These are phyloP conservation scores for Montipora capitata DNA, from an alignment of 92 coral and sea anemone species.

Conservation along the genomic window DNA sequence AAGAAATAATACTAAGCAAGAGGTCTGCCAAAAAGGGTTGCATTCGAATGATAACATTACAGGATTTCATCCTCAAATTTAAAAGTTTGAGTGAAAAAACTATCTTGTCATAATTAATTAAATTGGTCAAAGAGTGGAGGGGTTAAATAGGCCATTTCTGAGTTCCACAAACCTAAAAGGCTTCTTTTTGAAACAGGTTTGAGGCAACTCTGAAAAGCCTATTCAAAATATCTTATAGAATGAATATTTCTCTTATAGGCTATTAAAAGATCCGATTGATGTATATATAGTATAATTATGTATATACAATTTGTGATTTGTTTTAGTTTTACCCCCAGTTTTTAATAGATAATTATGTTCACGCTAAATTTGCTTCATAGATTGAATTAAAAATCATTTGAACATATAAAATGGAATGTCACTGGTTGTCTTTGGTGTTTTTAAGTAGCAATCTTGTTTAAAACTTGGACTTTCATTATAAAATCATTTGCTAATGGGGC, in stretches of 20 bases:
- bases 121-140: background rate
- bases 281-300: no score
- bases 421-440: background rate
- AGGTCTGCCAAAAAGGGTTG: background rate
- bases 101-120: background rate
- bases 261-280: background rate
- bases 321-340: background rate
- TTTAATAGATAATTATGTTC: background rate
- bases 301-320: background rate
- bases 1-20: constrained; percentile 14
- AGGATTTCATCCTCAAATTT: constrained; percentile 1
- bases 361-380: background rate
- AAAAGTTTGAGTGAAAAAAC: constrained; percentile 2
- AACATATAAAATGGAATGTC: constrained; percentile 1
- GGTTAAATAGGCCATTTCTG: no score
- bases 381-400: background rate
- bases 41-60: constrained; percentile 8
- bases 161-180: background rate
- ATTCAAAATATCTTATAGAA: background rate
- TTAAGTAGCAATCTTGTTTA: background rate
- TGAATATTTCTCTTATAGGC: constrained; percentile 7
- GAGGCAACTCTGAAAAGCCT: constrained; percentile 23
- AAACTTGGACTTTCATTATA: constrained; percentile 3
- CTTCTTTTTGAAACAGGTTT: constrained; percentile 22
- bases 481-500: background rate